A percentile compares a stretch with the other conserved stretches of the same genome.
Conservation (phyloP, 2,797 vertebrate genomes). For the Malurus leucopterus region DNA sequence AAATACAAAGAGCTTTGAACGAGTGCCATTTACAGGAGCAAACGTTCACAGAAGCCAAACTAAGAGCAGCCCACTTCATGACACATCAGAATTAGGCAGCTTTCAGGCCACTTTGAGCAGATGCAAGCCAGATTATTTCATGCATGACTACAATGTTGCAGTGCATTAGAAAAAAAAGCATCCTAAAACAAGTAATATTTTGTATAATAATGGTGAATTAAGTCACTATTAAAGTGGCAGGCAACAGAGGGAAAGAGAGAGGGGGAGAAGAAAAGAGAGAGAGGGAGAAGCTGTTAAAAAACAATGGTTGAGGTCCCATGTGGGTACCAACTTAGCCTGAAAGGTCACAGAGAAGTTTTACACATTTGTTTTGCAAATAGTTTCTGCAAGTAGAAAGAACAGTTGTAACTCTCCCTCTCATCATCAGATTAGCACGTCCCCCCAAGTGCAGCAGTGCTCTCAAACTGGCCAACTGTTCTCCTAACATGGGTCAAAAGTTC, state of each 20-base stretch:
- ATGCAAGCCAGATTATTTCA: conserved; percentile 62
- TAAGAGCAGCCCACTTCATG: conserved; percentile 56
- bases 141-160: conserved; percentile 54
- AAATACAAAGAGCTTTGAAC: conserved; percentile 55
- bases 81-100: conserved; percentile 56
- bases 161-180: conserved; percentile 54
- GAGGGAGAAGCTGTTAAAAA: conserved; percentile 56
- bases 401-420: conserved; percentile 41
- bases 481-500: conserved; percentile 42
- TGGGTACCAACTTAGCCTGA: conserved; percentile 48
- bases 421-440: conserved; percentile 6
- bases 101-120: conserved; percentile 50
- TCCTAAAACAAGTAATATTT: conserved; percentile 39
- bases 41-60: conserved; percentile 66
- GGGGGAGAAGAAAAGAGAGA: conserved; percentile 26
- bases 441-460: conserved; percentile 12
- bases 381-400: conserved; percentile 28
- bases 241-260: conserved; percentile 32
- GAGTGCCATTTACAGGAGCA: conserved; percentile 57
- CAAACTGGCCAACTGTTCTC: conserved; percentile 15
- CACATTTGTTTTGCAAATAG: conserved; percentile 50
- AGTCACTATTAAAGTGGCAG: conserved; percentile 48
- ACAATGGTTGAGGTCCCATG: conserved; percentile 20
- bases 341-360: conserved; percentile 42
- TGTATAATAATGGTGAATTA: conserved; percentile 47